Conservation (phyloP, 37 sponge, comb jelly and placozoan species). For the Agelas oroides region DNA sequence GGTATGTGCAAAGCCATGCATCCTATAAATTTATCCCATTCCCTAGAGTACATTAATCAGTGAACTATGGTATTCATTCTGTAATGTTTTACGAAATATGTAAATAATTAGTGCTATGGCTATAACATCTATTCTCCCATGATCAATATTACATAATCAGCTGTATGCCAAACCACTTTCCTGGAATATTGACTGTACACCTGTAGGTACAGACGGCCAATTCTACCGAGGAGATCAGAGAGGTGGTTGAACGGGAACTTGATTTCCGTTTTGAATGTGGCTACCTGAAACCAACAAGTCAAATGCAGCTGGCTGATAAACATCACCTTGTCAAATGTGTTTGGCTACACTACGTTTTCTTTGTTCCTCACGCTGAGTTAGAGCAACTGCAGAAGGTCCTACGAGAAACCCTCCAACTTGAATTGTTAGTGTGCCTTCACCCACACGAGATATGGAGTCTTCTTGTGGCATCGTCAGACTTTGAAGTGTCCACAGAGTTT, state of each 20-base stretch:
- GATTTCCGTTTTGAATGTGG: constrained; percentile 15
- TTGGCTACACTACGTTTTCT: constrained; percentile 21
- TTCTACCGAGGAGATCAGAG: no score
- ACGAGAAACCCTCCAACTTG: constrained; percentile 19
- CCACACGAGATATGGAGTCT: not conserved
- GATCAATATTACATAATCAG: no score
- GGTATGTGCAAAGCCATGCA: no score
- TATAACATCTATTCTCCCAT: no score
- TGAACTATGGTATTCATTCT: no score
- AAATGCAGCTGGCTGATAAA: not conserved
- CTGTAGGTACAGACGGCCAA: no score
- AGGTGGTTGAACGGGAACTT: no score
- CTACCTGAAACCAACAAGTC: not conserved
- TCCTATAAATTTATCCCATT: not conserved
- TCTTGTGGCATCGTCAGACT: not conserved
- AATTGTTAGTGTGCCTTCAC: not conserved
- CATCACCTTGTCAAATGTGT: not conserved
- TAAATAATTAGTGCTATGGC: not conserved
- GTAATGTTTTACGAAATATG: no score
- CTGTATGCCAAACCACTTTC: no score
- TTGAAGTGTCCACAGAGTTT: not conserved
- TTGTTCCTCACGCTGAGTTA: not conserved
- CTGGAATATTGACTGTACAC: no score
- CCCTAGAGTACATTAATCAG: no score
- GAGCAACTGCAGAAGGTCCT: constrained; percentile 1